Percentiles rank a stretch among this genome's conserved stretches.
Evolutionary conservation across 1,140 invertebrate genomes (phyloP).

Genomic region (Nephila pilipes): DNA sequence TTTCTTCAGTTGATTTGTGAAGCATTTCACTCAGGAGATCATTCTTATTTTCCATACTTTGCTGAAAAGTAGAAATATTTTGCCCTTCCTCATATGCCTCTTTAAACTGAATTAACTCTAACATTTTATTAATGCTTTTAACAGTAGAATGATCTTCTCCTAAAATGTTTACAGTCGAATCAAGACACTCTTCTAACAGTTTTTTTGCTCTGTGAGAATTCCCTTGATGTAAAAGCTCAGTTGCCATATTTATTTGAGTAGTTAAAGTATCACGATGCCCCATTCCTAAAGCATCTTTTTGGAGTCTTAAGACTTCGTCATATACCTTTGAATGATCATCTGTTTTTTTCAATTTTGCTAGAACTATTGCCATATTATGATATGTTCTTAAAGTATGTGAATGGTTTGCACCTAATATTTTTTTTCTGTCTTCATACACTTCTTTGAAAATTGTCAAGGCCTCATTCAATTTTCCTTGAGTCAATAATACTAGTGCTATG

Average conservation of each 20-base stretch:
- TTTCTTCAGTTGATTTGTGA: not conserved
- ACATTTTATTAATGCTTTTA: not conserved
- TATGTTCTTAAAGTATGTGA: slow-evolving; percentile 78
- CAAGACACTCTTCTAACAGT: slow-evolving; percentile 20
- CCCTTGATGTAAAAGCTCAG: slow-evolving; percentile 40
- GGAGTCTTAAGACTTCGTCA: slow-evolving; percentile 55
- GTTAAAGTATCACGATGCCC: slow-evolving; percentile 73
- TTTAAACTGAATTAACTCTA: slow-evolving; percentile 20
- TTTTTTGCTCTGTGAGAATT: slow-evolving; percentile 25
- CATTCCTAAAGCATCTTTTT: slow-evolving; percentile 63
- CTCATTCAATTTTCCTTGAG: slow-evolving; percentile 30
- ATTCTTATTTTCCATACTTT: not conserved
- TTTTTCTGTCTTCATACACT: slow-evolving; percentile 78
- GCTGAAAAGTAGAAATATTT: not conserved
- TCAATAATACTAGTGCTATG: slow-evolving; percentile 29
- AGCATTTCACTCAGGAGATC: not conserved
- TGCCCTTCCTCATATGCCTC: not conserved
- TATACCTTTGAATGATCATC: slow-evolving; percentile 53
- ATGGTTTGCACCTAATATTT: slow-evolving; percentile 78
- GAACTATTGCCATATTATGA: slow-evolving; percentile 55
- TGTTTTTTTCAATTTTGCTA: slow-evolving; percentile 71
- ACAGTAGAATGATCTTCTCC: slow-evolving; percentile 38
- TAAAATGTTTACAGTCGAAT: slow-evolving; percentile 9
- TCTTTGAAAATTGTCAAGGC: slow-evolving; percentile 75
- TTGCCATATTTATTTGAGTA: slow-evolving; percentile 61